Conservation (phyloP, 2,113 vertebrate species). For the Gymnobelideus leadbeateri region DNA sequence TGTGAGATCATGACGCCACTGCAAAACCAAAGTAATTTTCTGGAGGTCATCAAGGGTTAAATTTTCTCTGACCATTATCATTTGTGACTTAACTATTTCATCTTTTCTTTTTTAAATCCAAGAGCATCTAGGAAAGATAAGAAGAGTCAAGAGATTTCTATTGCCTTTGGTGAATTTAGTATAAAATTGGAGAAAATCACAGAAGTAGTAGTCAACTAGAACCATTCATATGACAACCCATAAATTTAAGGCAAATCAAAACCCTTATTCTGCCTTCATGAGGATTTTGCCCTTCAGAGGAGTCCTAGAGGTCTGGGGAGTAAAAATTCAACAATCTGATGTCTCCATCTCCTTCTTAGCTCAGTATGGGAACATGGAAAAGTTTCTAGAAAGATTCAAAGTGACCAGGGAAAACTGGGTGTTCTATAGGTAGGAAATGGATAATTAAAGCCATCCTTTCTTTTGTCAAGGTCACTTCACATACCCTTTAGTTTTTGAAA, state of each 20-base stretch:
- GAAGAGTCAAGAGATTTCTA: neutral
- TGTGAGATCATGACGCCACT: too few relatives aligned
- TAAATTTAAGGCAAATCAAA: neutral
- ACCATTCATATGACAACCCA: neutral
- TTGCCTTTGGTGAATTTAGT: neutral
- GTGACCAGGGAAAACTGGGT: neutral
- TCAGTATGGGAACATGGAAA: neutral
- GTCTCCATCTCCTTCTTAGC: neutral
- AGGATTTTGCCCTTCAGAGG: neutral
- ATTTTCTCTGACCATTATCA: neutral
- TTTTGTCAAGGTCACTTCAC: neutral
- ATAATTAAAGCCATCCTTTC: neutral
- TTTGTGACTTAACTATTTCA: neutral
- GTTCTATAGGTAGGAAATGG: neutral
- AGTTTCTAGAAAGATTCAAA: neutral
- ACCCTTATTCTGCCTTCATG: neutral
- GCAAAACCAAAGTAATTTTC: too few relatives aligned
- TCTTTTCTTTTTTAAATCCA: neutral
- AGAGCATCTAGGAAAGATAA: neutral
- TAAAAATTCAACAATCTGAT: neutral
- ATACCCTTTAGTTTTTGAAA: neutral
- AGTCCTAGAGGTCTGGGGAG: neutral
- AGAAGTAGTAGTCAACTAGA: neutral
- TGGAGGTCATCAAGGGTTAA: neutral
- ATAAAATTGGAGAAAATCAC: neutral